Conservation (phyloP, 1,140 invertebrate genomes). For the Galleria mellonella region DNA sequence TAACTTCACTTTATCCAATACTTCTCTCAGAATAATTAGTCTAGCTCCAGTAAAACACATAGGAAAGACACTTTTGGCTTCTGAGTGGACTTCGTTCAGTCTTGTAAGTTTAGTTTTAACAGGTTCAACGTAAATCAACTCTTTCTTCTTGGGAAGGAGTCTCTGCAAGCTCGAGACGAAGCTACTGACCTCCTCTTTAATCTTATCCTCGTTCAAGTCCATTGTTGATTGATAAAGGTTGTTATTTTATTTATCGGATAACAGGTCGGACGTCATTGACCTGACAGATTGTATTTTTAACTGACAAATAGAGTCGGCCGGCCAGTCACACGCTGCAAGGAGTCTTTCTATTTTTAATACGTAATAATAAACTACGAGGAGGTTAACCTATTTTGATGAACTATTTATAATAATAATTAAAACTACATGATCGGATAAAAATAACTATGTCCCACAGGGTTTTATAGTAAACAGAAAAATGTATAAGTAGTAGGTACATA, state of each 20-base stretch:
- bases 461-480: no score
- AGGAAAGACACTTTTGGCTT: conserved; percentile 58
- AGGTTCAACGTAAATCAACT: conserved; percentile 36
- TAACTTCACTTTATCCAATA: conserved; percentile 53
- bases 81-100: conserved; percentile 47
- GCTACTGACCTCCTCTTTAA: conserved; percentile 54
- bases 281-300: conserved; percentile 46
- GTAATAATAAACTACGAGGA: conserved; percentile 18
- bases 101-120: conserved; percentile 29
- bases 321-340: conserved; percentile 44
- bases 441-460: no score
- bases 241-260: conserved; percentile 35
- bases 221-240: conserved; percentile 38
- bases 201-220: conserved; percentile 51
- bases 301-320: conserved; percentile 21
- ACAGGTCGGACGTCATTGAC: conserved; percentile 53
- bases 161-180: conserved; percentile 46
- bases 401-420: neutral
- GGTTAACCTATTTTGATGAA: conserved; percentile 14
- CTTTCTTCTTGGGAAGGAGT: conserved; percentile 54
- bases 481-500: no score
- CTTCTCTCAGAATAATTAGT: conserved; percentile 41
- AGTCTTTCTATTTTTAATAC: conserved; percentile 44
- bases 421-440: no score
- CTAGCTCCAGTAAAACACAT: conserved; percentile 57